phyloP scores from a whole-genome alignment of 1,140 invertebrate genomes.

The Drosophila obscura region DNA sequence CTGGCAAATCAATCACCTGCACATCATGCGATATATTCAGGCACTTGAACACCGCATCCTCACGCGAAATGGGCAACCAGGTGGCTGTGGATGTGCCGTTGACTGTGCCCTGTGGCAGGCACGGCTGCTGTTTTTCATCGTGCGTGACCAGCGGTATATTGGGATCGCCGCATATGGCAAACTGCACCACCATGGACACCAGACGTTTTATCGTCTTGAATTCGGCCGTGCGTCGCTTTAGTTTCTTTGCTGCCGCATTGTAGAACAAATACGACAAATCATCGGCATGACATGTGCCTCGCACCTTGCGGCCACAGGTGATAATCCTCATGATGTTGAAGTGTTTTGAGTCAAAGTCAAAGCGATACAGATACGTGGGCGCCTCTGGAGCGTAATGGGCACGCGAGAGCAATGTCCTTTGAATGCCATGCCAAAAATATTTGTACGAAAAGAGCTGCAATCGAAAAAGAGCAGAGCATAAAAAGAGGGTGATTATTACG shows the following conservation, averaged over 20 bases:
- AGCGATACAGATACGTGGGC: slow-evolving; percentile 84
- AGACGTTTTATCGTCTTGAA: slow-evolving; percentile 82
- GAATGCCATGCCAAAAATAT: slow-evolving; percentile 84
- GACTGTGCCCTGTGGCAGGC: not conserved
- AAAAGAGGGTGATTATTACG: not conserved
- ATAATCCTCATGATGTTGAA: slow-evolving; percentile 83
- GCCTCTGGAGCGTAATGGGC: slow-evolving; percentile 68
- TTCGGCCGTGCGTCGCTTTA: slow-evolving; percentile 75
- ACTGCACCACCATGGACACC: slow-evolving; percentile 83
- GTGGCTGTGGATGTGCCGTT: too few relatives aligned
- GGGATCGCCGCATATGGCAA: slow-evolving; percentile 83
- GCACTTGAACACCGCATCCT: slow-evolving; percentile 78
- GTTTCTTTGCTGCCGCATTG: slow-evolving; percentile 84
- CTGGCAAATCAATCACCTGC: slow-evolving; percentile 83
- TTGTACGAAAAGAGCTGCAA: slow-evolving; percentile 81
- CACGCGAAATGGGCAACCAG: slow-evolving; percentile 64
- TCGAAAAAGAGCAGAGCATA: too few relatives aligned
- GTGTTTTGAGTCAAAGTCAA: slow-evolving; percentile 83
- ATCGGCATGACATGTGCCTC: slow-evolving; percentile 86
- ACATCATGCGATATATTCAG: slow-evolving; percentile 84
- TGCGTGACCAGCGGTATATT: slow-evolving; percentile 56
- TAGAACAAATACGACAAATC: slow-evolving; percentile 88
- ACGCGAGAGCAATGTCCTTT: slow-evolving; percentile 78
- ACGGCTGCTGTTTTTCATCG: slow-evolving; percentile 26
- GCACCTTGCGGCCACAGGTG: slow-evolving; percentile 78